Base-by-base conservation (phyloP, 2,888 invertebrate genomes). In the Phyllotreta cruciferae region DNA sequence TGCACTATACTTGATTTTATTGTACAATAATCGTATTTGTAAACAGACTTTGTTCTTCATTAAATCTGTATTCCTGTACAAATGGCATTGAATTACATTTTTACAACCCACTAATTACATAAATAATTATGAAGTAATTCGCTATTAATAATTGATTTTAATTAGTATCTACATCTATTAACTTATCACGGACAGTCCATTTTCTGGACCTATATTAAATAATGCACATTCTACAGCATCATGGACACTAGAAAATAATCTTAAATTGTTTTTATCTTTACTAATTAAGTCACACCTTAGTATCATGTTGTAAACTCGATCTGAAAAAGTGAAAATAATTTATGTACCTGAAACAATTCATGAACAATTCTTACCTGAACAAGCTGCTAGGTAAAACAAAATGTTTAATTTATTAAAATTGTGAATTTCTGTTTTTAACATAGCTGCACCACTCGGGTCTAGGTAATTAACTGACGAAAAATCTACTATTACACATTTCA, bases 241-340 rank as follows among this genome's bases (percentile, higher is more conserved):
- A 69, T 88, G 87, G 11, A 88, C 78, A 0, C 87, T 87, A 3
- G 87, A 85, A 71, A 88, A 88, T 35, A 86, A 82, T 65, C 81
- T 79, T 63, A 84, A 82, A 37, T 78, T 76, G 1, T 83, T 78
- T 47, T 83, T 81, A 52, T 85, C 85, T 0, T 85, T 83, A 41
- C 86, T 83, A 37, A 85, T 74, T 0, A 83, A 75, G 70, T 85
- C 85, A 80, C 85, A 88, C 68, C 83, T 84, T 38, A 83, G 83
- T 76, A 88, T 84, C 82, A 85, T 87, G 75, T 89, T 88, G 73
- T 86, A 83, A 0, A 88, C 85, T 5, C 87, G 87, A 69, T 85
- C 90, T 90, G 79, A 62, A 81, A 81, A 54, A 55, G 56, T 52
- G 24, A 63, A 8, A 9, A 49, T 13, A 42, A 54, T n/a, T n/a